phyloP scores from a whole-genome alignment of 1,140 invertebrate genomes.

The Ostrea denselamellosa region DNA sequence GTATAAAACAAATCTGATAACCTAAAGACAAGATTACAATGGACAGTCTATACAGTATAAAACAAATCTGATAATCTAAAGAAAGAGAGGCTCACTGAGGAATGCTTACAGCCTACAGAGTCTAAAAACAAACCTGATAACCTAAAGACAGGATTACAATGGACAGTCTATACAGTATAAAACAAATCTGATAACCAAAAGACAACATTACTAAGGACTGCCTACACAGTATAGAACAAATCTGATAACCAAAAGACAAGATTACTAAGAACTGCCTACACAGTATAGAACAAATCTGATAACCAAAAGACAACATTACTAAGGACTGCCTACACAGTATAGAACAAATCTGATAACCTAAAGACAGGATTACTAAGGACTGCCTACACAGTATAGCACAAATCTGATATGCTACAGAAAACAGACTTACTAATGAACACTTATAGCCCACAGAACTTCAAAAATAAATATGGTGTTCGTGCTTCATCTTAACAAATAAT shows the following conservation, averaged over 20 bases:
- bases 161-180: slow-evolving; percentile 21
- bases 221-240: too few relatives aligned
- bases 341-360: slow-evolving; percentile 3
- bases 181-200: slow-evolving; percentile 74
- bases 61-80: not conserved
- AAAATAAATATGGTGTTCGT: not conserved
- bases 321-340: not conserved
- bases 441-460: not conserved
- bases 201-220: not conserved
- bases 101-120: too few relatives aligned
- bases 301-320: not conserved
- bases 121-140: not conserved
- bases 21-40: not conserved
- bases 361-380: not conserved
- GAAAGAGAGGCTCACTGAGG: not conserved
- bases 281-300: not conserved
- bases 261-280: not conserved
- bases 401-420: not conserved
- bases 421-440: not conserved
- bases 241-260: slow-evolving; percentile 65
- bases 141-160: slow-evolving; percentile 39
- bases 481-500: not conserved
- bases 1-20: not conserved
- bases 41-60: too few relatives aligned
- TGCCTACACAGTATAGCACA: not conserved